phyloP scores from a whole-genome alignment of 2,113 vertebrate species.

The Pontoporia blainvillei region DNA sequence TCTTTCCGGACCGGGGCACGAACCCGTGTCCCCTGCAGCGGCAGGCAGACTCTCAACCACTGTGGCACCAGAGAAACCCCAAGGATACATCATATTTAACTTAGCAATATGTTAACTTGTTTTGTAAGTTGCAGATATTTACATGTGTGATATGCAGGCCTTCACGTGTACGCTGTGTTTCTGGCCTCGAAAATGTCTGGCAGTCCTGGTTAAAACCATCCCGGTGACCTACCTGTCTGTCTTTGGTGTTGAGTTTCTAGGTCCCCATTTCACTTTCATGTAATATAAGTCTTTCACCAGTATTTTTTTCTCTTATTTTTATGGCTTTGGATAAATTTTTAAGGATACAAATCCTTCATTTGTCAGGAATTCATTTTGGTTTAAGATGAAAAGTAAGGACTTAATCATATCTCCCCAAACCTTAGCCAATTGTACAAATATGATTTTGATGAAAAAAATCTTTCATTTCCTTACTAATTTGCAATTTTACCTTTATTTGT shows the following conservation, averaged over 20 bases:
- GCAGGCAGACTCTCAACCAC: too few relatives aligned
- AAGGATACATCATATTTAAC: neutral
- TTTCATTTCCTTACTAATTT: neutral
- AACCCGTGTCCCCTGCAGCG: too few relatives aligned
- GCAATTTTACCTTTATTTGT: neutral
- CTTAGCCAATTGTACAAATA: neutral
- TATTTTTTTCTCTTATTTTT: neutral
- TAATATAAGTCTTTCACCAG: neutral
- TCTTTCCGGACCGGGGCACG: too few relatives aligned
- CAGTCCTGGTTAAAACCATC: rapidly evolving
- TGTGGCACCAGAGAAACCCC: too few relatives aligned
- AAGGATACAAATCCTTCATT: neutral
- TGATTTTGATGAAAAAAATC: neutral
- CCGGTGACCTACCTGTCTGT: neutral
- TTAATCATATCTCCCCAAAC: neutral
- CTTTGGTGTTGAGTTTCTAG: rapidly evolving
- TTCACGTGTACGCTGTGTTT: rapidly evolving
- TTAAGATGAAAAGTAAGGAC: neutral
- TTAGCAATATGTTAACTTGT: neutral
- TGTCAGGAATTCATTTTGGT: neutral
- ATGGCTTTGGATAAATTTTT: neutral
- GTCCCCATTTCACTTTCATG: neutral
- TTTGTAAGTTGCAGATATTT: neutral
- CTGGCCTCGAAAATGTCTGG: neutral
- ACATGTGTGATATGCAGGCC: rapidly evolving